A percentile compares a stretch with the other conserved stretches of the same genome.
phyloP scores from a whole-genome alignment of 1,140 invertebrate genomes.

The Drosophila sechellia region DNA sequence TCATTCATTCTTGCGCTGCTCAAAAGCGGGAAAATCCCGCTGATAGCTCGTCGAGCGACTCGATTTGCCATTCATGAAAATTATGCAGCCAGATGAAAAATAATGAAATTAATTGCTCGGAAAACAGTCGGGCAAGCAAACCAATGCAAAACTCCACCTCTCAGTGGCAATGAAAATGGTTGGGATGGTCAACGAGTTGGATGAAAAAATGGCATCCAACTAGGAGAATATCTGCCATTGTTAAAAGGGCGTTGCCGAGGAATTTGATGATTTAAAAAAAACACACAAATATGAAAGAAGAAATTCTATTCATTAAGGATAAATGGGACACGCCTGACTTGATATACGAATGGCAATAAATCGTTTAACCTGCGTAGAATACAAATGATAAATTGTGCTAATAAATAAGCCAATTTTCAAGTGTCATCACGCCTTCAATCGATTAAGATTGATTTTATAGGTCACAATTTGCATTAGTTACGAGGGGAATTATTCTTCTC shows the following conservation, averaged over 20 bases:
- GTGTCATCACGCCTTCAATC: constrained; percentile 2
- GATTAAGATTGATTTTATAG: constrained; percentile 17
- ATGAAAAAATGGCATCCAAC: constrained; percentile 5
- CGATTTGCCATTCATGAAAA: constrained; percentile 48
- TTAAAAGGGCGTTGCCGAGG: neutral
- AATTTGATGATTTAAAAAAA: neutral
- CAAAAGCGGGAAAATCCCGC: constrained; percentile 23
- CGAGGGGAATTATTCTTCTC: too few relatives aligned
- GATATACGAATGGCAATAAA: neutral
- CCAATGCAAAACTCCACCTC: constrained; percentile 8
- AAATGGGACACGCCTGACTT: neutral
- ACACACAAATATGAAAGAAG: neutral
- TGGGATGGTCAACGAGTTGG: constrained; percentile 15
- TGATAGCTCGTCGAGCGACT: constrained; percentile 53
- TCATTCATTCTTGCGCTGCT: constrained; percentile 6
- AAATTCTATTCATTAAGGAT: neutral
- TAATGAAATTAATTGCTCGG: constrained; percentile 75
- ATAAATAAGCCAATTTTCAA: constrained; percentile 23
- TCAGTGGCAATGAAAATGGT: constrained; percentile 20
- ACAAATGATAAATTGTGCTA: neutral
- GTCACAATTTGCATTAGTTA: neutral
- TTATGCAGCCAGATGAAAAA: constrained; percentile 65
- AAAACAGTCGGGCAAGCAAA: constrained; percentile 53
- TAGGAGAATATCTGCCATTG: constrained; percentile 6
- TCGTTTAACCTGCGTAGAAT: neutral